Evolutionary conservation across 2,888 invertebrate genomes (phyloP), one percentile per base, ranked within the genome.

Genomic region (Dicyrtoma fusca): DNA sequence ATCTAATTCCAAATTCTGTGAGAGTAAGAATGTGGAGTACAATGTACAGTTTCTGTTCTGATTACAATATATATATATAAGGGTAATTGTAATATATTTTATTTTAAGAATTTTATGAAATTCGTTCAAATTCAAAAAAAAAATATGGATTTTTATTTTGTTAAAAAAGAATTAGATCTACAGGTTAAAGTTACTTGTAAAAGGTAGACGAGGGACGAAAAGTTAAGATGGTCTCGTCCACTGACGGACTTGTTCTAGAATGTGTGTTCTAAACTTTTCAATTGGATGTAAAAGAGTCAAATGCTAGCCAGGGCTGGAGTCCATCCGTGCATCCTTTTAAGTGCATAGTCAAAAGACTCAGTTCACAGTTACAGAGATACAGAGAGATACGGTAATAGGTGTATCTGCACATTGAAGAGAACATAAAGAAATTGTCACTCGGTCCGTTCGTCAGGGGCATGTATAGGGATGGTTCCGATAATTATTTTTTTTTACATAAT

Each of bases 221-320:
- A 66, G 34, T 34, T 34, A 34, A 34, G 34, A 34, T 34, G 53
- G 62, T 69, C 69, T 49, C 47, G 69, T 62, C 69, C 62, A 62
- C 49, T 47, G 69, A 62, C 69, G 25, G 61, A 69, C 61, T 69
- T 49, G 61, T 47, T 45, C 64, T 64, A 47, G 47, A 64, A 64
- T 64, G 23, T 23, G 47, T 57, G n/a, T 11, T 57, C 34, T 34
- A 34, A 34, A 34, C 34, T 34, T 34, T 34, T n/a, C n/a, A n/a
- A n/a, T n/a, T 34, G 34, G 34, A 34, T 8, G 34, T n/a, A n/a
- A 17, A 61, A 44, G n/a, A 61, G 44, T 55, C 23, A 21, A 51
- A 11, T 11, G 17, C 17, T n/a, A n/a, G n/a, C 34, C 34, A 34
- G 8, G 8, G 57, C 19, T 21, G 23, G 57, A n/a, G 19, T 23